phyloP scores from a whole-genome alignment of 2,888 invertebrate species.

The Horisme vitalbata region DNA sequence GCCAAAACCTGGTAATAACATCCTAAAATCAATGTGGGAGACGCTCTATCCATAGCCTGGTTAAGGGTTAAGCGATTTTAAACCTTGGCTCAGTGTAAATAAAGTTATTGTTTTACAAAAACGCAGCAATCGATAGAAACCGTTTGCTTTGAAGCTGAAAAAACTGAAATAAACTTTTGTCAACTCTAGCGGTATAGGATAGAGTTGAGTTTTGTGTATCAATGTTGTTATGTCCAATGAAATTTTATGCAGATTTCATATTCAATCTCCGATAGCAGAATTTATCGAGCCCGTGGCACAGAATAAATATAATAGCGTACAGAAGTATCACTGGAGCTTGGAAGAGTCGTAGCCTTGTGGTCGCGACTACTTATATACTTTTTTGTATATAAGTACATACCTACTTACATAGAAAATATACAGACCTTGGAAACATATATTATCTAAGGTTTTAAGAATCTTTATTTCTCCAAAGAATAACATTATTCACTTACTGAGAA shows the following conservation, averaged over 20 bases:
- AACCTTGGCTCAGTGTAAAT: background rate
- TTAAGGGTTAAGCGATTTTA: background rate
- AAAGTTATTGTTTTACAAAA: slow-evolving; percentile 8
- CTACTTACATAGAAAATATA: no score
- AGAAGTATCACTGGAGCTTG: background rate
- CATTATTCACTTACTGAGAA: no score
- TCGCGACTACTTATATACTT: no score
- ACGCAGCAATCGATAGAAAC: slow-evolving; percentile 10
- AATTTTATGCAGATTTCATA: slow-evolving; percentile 61
- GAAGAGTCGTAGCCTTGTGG: no score
- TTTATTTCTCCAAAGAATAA: no score
- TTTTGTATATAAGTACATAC: no score
- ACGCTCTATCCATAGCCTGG: no score
- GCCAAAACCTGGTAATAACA: no score
- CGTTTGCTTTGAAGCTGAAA: background rate
- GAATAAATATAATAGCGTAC: slow-evolving; percentile 1
- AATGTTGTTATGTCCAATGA: slow-evolving; percentile 27
- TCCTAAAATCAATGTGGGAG: no score
- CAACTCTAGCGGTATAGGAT: background rate
- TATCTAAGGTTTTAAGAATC: no score
- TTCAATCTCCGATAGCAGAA: slow-evolving; percentile 61
- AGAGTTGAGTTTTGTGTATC: slow-evolving; percentile 5
- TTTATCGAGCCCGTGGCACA: slow-evolving; percentile 44
- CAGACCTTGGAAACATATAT: no score
- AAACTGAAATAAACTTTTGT: background rate